phyloP scores from a whole-genome alignment of 1,140 invertebrate genomes.

The Drosophila persimilis region DNA sequence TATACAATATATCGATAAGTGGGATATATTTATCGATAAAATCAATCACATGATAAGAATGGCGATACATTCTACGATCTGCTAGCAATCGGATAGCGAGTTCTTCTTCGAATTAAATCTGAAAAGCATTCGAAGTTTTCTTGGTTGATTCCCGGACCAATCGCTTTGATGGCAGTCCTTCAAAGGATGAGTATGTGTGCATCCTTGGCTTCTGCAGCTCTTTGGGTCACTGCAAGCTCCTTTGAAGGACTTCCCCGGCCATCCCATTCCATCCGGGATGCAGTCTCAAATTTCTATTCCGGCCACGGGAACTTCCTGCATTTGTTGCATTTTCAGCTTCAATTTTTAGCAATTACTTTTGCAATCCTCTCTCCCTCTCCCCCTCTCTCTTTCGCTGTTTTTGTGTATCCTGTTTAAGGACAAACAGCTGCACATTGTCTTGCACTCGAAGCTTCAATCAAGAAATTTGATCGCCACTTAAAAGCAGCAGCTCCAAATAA shows the following conservation, averaged over 20 bases:
- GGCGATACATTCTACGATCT: too few relatives aligned
- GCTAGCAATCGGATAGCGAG: too few relatives aligned
- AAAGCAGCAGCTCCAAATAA: conserved; percentile 40
- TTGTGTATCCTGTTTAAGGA: conserved; percentile 60
- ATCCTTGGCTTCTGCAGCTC: neutral
- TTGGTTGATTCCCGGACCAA: neutral
- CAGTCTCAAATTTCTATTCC: conserved; percentile 57
- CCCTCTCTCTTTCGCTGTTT: conserved; percentile 1
- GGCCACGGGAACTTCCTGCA: conserved; percentile 33
- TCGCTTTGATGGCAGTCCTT: too few relatives aligned
- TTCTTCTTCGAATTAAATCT: too few relatives aligned
- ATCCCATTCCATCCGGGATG: neutral
- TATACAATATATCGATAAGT: too few relatives aligned
- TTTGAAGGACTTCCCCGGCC: conserved; percentile 24
- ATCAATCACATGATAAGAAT: too few relatives aligned
- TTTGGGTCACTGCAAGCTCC: neutral
- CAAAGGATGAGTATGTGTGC: too few relatives aligned
- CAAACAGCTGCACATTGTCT: conserved; percentile 48
- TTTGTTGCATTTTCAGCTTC: conserved; percentile 67
- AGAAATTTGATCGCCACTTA: conserved; percentile 76
- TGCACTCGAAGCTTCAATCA: conserved; percentile 70
- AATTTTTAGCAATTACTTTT: conserved; percentile 65
- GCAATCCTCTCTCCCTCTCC: neutral
- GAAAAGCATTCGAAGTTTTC: too few relatives aligned
- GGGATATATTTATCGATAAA: too few relatives aligned